Base-by-base conservation (phyloP, 2,888 invertebrate species). In the Nasonia oneida region DNA sequence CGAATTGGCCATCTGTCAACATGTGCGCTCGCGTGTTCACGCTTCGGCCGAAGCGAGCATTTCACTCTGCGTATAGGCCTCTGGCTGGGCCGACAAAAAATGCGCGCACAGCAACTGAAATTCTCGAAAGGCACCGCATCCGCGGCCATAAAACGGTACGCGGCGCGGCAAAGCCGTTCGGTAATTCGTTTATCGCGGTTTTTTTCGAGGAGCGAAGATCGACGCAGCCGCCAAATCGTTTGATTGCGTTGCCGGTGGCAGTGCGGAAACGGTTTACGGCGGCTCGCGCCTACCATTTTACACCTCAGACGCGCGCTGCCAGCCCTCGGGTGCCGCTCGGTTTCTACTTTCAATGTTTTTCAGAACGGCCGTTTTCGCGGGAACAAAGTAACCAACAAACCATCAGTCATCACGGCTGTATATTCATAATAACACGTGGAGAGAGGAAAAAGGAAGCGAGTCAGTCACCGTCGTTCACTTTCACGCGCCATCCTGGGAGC, bases 1-100 rank as follows among this genome's bases (percentile, higher is more conserved):
- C 87, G 87, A 87, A 90, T 90, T 89, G 88, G 76, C 90, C 90
- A 91, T 91, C 90, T 91, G 90, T 90, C 91, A 90, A 90, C 91
- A 89, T 89, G 89, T 89, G 89, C 67, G 87, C 83, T 90, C 89
- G 90, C 91, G 91, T 90, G 91, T 88, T 87, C 86, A 85, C 80
- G 73, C 71, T 37, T 86, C 74, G 47, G 42, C 83, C 78, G 53
- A 74, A 83, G n/a, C 29, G 70, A 47, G 75, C 18, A 37, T 64
- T 47, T 33, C 39, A 3, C 61, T 18, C 15, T 15, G 42, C 61
- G 39, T 6, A 29, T 29, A 29, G 29, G 29, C 29, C 29, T 29
- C 29, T 29, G 29, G 29, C 29, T 23, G 1, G 18, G n/a, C 1
- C 10, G 29, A 0, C 3, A 6, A 29, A 67, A 71, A 4, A 71